Evolutionary conservation across 2,113 vertebrate species (phyloP).

Genomic region (Pogonocichla stellata): DNA sequence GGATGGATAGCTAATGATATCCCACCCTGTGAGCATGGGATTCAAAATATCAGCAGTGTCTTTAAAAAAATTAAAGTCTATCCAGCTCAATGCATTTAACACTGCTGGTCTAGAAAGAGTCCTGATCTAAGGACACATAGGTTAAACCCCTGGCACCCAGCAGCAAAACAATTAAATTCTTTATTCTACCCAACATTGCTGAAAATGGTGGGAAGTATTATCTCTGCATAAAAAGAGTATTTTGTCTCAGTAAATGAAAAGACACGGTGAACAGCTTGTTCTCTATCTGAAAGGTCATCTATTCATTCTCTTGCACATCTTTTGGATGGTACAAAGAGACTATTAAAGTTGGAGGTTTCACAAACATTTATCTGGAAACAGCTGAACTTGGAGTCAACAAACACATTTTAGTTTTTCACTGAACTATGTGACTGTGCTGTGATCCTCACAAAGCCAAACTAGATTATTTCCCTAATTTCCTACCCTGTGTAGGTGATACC

Average conservation of each 20-base stretch:
- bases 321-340: neutral
- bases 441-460: neutral
- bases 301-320: neutral
- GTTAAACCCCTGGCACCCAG: neutral
- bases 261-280: constrained; percentile 21
- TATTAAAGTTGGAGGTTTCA: constrained; percentile 15
- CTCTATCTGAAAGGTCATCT: constrained; percentile 29
- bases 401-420: neutral
- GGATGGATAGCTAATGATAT: neutral
- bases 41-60: neutral
- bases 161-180: constrained; percentile 39
- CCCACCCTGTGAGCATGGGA: neutral
- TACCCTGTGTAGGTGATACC: neutral
- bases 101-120: neutral
- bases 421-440: neutral
- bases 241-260: constrained; percentile 53
- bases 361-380: constrained; percentile 45
- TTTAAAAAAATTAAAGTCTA: neutral
- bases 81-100: neutral
- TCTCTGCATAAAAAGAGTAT: constrained; percentile 22
- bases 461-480: neutral
- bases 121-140: neutral
- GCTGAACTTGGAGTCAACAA: neutral
- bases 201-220: constrained; percentile 32
- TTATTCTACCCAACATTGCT: constrained; percentile 47